Percentiles rank a stretch among this genome's conserved stretches.
These are phyloP conservation scores for Oncorhynchus kisutch DNA, from an alignment of 2,113 vertebrate species.

Conservation along the genomic window DNA sequence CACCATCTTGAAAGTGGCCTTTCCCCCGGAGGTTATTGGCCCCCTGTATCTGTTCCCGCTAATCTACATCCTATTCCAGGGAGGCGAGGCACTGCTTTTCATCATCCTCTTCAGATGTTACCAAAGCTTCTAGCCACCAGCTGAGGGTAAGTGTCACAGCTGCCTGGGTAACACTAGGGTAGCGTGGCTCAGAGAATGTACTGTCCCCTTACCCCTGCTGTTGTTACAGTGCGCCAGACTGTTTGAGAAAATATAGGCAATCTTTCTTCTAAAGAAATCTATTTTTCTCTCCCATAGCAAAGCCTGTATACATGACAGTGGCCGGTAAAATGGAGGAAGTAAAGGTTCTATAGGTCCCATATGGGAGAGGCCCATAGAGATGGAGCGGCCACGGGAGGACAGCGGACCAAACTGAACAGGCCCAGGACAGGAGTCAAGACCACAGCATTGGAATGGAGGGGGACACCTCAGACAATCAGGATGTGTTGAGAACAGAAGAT, in stretches of 20 bases:
- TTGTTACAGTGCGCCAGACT: neutral
- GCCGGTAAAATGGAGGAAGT: slow-evolving; percentile 23
- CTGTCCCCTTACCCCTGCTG: too few species aligned
- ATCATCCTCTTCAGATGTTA: slow-evolving; percentile 70
- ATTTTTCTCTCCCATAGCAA: slow-evolving; percentile 37
- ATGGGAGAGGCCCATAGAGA: neutral
- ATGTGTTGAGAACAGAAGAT: neutral
- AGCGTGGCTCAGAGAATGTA: neutral
- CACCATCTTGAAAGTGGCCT: slow-evolving; percentile 78
- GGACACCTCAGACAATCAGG: neutral
- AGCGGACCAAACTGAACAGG: neutral
- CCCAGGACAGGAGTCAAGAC: neutral
- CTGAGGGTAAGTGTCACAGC: slow-evolving; percentile 57
- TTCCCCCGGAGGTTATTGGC: slow-evolving; percentile 73
- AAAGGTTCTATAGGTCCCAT: slow-evolving; percentile 11
- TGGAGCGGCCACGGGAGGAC: neutral
- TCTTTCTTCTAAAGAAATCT: too few species aligned
- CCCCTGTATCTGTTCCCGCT: slow-evolving; percentile 83
- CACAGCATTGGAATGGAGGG: neutral
- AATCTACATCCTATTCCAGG: slow-evolving; percentile 79
- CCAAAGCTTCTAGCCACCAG: slow-evolving; percentile 57
- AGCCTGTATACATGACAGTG: neutral
- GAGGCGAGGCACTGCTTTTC: slow-evolving; percentile 76
- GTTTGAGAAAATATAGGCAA: neutral
- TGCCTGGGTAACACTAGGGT: slow-evolving; percentile 24